phyloP scores from a whole-genome alignment of 92 coral and sea anemone genomes.

The Epizoanthus illoricatus region DNA sequence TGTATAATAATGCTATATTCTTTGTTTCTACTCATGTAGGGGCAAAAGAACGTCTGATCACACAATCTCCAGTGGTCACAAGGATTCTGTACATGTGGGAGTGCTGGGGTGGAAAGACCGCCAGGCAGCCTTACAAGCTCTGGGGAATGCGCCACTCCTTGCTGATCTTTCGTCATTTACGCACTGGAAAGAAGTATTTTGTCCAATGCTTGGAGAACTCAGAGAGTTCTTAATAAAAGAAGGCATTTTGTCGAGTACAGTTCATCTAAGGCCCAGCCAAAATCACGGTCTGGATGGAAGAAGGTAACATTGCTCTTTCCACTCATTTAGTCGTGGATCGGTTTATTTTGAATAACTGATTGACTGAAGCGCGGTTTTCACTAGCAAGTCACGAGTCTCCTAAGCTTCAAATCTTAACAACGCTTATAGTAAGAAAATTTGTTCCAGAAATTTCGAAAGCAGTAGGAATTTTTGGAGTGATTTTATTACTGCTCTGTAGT shows the following conservation, averaged over 20 bases:
- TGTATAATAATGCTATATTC: too few relatives aligned
- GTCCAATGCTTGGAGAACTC: slow-evolving; percentile 70
- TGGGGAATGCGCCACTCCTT: slow-evolving; percentile 73
- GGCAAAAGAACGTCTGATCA: slow-evolving; percentile 11
- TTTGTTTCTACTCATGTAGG: not conserved
- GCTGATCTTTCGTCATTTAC: slow-evolving; percentile 69
- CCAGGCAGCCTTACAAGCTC: slow-evolving; percentile 65
- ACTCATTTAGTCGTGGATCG: not conserved
- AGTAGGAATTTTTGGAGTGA: too few relatives aligned
- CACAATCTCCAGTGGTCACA: not conserved
- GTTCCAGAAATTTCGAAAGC: too few relatives aligned
- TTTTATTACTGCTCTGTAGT: too few relatives aligned
- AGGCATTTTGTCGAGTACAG: slow-evolving; percentile 35
- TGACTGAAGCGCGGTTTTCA: not conserved
- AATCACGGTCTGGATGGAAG: not conserved
- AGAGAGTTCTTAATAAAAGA: slow-evolving; percentile 67
- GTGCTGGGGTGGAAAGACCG: slow-evolving; percentile 62
- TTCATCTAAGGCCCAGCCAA: not conserved
- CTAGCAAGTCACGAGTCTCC: not conserved
- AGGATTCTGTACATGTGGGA: slow-evolving; percentile 48
- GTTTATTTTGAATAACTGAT: too few relatives aligned
- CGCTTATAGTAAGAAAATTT: too few relatives aligned
- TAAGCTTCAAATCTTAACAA: not conserved
- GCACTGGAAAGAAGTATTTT: slow-evolving; percentile 79
- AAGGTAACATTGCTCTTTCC: slow-evolving; percentile 1